Percentiles rank a stretch among this genome's conserved stretches.
Evolutionary conservation across 2,113 vertebrate genomes (phyloP).

Genomic region (Crotophaga sulcirostris): DNA sequence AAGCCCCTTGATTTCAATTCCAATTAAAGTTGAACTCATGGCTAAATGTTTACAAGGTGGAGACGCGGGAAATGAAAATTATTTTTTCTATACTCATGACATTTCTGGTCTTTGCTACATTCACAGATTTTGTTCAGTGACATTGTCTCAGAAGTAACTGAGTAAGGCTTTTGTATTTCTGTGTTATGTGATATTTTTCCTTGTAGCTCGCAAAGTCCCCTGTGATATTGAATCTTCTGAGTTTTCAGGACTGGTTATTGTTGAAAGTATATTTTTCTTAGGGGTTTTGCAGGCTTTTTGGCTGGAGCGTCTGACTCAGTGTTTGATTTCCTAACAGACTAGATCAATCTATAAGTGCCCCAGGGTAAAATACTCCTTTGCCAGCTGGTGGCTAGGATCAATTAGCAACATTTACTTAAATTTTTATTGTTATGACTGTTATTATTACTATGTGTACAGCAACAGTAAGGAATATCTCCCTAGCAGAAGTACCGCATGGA

Average conservation of each 20-base stretch:
- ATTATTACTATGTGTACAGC: neutral
- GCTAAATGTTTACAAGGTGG: neutral
- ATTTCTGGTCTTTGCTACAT: neutral
- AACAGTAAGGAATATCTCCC: neutral
- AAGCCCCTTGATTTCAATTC: neutral
- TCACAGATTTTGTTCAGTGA: neutral
- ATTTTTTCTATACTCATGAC: neutral
- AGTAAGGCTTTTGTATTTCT: neutral
- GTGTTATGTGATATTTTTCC: neutral
- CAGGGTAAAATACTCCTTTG: neutral
- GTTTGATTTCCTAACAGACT: neutral
- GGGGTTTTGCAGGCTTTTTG: neutral
- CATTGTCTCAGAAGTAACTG: neutral
- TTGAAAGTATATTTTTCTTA: neutral
- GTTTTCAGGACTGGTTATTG: neutral
- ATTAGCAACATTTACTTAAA: neutral
- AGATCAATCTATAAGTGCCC: neutral
- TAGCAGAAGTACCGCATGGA: neutral
- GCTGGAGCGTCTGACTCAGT: neutral
- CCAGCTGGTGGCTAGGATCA: neutral
- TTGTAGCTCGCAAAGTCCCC: neutral
- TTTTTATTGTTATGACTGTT: neutral
- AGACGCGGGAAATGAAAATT: neutral
- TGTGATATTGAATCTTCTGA: neutral
- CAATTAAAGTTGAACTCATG: neutral